phyloP scores from a whole-genome alignment of 1,140 invertebrate species.

The Mamestra configurata region DNA sequence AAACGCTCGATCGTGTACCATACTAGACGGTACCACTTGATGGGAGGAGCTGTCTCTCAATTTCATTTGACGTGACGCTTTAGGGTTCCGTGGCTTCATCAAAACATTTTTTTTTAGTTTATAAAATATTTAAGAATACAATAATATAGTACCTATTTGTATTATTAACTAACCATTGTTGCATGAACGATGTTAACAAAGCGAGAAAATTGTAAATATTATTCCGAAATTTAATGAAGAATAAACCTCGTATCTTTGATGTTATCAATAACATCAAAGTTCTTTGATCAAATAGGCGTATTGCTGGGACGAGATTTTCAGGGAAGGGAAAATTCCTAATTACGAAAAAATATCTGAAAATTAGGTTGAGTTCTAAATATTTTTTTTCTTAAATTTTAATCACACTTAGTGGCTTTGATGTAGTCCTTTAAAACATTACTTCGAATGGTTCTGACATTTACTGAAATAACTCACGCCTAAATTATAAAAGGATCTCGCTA shows the following conservation, averaged over 20 bases:
- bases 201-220: no score
- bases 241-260: no score
- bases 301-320: neutral
- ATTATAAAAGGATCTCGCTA: slow-evolving; percentile 25
- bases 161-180: no score
- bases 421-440: neutral
- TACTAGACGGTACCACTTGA: slow-evolving; percentile 29
- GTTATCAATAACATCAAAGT: neutral
- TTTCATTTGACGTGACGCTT: neutral
- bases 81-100: neutral
- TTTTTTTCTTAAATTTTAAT: neutral
- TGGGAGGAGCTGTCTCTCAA: slow-evolving; percentile 28
- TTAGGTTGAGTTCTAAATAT: neutral
- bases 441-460: neutral
- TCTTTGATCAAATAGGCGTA: neutral
- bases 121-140: no score
- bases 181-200: no score
- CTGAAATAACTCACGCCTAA: slow-evolving; percentile 13
- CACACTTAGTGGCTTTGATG: neutral
- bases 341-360: neutral
- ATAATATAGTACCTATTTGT: no score
- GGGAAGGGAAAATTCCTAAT: neutral
- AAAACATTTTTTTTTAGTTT: no score
- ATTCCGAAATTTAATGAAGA: no score
- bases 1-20: slow-evolving; percentile 41